These are phyloP conservation scores for Platorchestia sp. DNA, from an alignment of 1,140 invertebrate genomes.

Conservation along the genomic window DNA sequence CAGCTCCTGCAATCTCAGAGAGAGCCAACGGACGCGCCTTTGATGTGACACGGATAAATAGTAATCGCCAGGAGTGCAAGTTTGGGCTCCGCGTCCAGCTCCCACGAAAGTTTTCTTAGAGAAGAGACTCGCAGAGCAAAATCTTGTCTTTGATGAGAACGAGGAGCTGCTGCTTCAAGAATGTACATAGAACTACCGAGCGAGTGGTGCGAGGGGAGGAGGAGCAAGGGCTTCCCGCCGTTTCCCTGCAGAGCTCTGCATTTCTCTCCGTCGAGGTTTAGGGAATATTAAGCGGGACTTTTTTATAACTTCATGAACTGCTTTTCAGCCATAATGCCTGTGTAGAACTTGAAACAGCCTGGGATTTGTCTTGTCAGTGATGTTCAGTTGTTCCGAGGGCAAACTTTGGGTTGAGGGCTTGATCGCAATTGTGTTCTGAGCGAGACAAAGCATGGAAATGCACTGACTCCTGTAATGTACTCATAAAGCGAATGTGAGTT, in stretches of 20 bases:
- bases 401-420: neutral
- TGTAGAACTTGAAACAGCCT: neutral
- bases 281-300: neutral
- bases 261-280: neutral
- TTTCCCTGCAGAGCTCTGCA: neutral
- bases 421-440: no score
- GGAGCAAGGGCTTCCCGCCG: neutral
- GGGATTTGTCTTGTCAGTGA: neutral
- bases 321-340: neutral
- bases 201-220: neutral
- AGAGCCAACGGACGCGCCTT: neutral
- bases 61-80: neutral
- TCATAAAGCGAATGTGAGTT: no score
- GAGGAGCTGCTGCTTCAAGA: neutral
- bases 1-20: neutral
- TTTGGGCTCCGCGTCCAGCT: neutral
- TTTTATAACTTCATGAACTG: neutral
- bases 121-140: neutral
- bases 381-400: neutral
- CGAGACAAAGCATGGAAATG: no score
- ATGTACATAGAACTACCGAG: neutral
- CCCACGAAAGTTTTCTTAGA: neutral
- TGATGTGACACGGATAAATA: neutral
- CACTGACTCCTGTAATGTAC: no score
- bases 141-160: neutral